These are phyloP conservation scores for Mesitornis unicolor DNA, from an alignment of 2,113 vertebrate genomes.

Conservation along the genomic window DNA sequence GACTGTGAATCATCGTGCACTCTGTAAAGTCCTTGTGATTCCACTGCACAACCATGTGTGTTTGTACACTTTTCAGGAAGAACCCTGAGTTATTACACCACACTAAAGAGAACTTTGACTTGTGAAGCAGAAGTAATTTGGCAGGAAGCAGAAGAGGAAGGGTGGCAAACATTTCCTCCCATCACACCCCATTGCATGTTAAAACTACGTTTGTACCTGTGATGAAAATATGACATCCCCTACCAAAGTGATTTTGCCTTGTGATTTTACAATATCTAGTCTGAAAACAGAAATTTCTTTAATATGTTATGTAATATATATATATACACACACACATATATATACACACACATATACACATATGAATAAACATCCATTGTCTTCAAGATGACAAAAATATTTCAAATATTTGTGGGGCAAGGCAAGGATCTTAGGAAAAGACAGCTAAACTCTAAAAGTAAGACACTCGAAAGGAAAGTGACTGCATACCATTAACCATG, in stretches of 20 bases:
- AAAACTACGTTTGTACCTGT: background rate
- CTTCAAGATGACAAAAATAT: background rate
- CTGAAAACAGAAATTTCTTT: background rate
- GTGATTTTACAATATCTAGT: background rate
- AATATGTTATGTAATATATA: background rate
- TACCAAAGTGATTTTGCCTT: background rate
- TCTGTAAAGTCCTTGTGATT: background rate
- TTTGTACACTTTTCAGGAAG: background rate
- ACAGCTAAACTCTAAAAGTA: background rate
- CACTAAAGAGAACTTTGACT: background rate
- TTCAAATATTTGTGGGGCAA: accelerated
- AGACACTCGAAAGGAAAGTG: background rate
- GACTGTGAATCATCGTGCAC: background rate
- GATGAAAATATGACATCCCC: background rate
- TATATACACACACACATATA: too few relatives aligned
- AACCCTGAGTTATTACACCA: background rate
- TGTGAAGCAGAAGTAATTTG: background rate
- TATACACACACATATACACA: too few relatives aligned
- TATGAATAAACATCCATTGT: background rate
- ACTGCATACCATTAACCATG: background rate
- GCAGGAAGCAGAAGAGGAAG: background rate
- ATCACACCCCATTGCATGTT: accelerated
- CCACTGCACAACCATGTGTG: background rate
- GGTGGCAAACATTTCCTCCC: accelerated
- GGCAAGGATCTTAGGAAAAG: background rate